A percentile compares a stretch with the other conserved stretches of the same genome.
Evolutionary conservation across 2,113 vertebrate genomes (phyloP).

Genomic region (Nerophis ophidion): DNA sequence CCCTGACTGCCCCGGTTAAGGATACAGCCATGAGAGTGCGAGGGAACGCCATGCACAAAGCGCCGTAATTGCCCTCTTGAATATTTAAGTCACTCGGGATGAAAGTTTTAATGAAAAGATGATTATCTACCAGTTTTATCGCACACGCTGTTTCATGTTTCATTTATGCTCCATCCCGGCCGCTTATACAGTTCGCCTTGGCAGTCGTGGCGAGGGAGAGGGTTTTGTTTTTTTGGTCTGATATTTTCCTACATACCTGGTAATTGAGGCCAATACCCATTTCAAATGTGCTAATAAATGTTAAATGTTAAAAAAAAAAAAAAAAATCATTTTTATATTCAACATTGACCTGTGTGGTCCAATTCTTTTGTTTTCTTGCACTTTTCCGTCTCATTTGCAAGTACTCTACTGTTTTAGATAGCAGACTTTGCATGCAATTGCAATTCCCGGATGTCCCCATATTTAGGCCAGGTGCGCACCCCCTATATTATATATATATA

Average conservation of each 20-base stretch:
- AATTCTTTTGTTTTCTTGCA: too few relatives aligned
- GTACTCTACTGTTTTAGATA: too few relatives aligned
- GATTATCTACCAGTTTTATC: slow-evolving; percentile 68
- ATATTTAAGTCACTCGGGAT: slow-evolving; percentile 67
- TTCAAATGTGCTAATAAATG: too few relatives aligned
- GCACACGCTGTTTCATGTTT: slow-evolving; percentile 61
- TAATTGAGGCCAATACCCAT: too few relatives aligned
- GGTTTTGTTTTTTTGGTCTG: not conserved
- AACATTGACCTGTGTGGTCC: too few relatives aligned
- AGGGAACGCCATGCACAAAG: slow-evolving; percentile 38
- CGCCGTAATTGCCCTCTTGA: slow-evolving; percentile 68
- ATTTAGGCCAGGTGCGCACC: too few relatives aligned
- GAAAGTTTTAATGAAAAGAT: slow-evolving; percentile 75
- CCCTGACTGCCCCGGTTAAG: slow-evolving; percentile 54
- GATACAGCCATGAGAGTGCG: slow-evolving; percentile 29
- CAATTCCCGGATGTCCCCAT: too few relatives aligned
- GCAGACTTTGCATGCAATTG: too few relatives aligned
- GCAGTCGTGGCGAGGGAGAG: slow-evolving; percentile 29
- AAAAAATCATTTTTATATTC: not conserved
- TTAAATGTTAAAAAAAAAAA: too few relatives aligned
- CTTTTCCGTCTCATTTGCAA: too few relatives aligned
- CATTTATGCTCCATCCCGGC: slow-evolving; percentile 42
- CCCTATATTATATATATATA: too few relatives aligned
- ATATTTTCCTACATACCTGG: too few relatives aligned
- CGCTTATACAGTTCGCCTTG: slow-evolving; percentile 17